These are phyloP conservation scores for Sphinx pinastri DNA, from an alignment of 2,888 invertebrate species.

Conservation along the genomic window DNA sequence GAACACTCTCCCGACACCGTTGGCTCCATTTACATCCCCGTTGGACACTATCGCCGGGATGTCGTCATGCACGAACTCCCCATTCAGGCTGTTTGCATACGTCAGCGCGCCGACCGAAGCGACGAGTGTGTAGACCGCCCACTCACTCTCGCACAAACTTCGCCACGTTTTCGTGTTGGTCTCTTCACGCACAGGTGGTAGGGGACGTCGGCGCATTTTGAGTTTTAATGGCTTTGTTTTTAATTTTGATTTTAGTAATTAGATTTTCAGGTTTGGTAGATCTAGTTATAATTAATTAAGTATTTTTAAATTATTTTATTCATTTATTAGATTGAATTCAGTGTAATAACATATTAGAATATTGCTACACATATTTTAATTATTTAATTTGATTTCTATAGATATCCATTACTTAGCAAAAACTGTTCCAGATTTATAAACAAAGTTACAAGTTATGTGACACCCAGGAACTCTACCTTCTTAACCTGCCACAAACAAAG, in stretches of 20 bases:
- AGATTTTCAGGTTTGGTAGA: neutral
- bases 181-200: slow-evolving; percentile 78
- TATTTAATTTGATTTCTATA: no score
- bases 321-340: no score
- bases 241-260: neutral
- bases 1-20: slow-evolving; percentile 85
- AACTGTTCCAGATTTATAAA: neutral
- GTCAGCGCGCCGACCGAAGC: slow-evolving; percentile 87
- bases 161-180: slow-evolving; percentile 62
- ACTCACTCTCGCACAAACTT: slow-evolving; percentile 75
- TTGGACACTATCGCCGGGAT: slow-evolving; percentile 92
- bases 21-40: slow-evolving; percentile 89
- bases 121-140: slow-evolving; percentile 86
- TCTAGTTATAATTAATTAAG: no score
- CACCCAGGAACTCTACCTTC: slow-evolving; percentile 27
- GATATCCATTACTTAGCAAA: no score
- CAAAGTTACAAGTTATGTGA: neutral
- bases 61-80: slow-evolving; percentile 95
- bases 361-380: no score
- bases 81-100: slow-evolving; percentile 89
- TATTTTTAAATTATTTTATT: no score
- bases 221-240: slow-evolving; percentile 12
- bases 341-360: no score
- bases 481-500: slow-evolving; percentile 34
- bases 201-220: slow-evolving; percentile 77